Evolutionary conservation across 2,888 invertebrate species (phyloP).

Genomic region (Agonopterix arenella): DNA sequence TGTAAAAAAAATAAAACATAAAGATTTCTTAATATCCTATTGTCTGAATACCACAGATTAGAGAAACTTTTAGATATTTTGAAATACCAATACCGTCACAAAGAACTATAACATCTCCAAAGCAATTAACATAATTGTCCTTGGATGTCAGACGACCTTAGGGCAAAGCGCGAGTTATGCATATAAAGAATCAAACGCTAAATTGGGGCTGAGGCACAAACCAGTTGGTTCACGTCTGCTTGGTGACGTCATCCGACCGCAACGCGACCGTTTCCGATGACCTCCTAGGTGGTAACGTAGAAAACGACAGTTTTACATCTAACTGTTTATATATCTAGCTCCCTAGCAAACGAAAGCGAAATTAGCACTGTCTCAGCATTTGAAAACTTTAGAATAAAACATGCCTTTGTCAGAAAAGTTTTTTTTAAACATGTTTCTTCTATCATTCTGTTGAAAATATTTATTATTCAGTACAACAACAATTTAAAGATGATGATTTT

Average conservation of each 20-base stretch:
- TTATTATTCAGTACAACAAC: no score
- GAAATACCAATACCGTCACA: background rate
- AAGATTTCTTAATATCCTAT: background rate
- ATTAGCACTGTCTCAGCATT: no score
- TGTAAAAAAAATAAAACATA: background rate
- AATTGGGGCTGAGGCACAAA: constrained; percentile 62
- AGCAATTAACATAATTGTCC: constrained; percentile 54
- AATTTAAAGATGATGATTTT: no score
- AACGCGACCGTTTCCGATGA: constrained; percentile 51
- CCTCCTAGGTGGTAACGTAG: constrained; percentile 14
- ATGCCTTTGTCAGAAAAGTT: no score
- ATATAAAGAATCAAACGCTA: constrained; percentile 70
- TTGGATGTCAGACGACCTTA: constrained; percentile 68
- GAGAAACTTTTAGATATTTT: background rate
- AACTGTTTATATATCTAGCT: background rate
- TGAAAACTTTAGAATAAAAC: no score
- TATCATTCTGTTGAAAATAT: no score
- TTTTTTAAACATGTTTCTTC: no score
- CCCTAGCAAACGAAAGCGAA: no score
- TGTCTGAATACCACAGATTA: background rate
- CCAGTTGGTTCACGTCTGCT: constrained; percentile 50
- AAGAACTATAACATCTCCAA: constrained; percentile 12
- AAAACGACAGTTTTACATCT: constrained; percentile 34
- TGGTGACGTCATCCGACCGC: constrained; percentile 54
- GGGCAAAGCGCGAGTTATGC: constrained; percentile 63